Conservation (phyloP, 2,113 vertebrate species). For the Anolis carolinensis region DNA sequence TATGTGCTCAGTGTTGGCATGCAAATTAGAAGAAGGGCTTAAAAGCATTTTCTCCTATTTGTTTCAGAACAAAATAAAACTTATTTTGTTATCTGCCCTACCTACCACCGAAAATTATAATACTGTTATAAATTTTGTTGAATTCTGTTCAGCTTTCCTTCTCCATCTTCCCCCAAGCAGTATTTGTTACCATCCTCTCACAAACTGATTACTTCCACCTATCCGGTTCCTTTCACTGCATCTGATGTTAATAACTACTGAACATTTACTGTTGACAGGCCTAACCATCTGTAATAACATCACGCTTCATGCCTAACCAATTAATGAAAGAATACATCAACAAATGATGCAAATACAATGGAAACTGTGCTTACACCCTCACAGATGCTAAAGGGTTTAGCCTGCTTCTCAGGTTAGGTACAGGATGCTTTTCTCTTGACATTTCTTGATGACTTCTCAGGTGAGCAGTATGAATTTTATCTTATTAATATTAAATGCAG, state of each 20-base stretch:
- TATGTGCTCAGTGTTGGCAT: neutral
- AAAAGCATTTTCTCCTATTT: neutral
- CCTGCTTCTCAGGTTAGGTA: too few species aligned
- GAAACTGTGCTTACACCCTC: neutral
- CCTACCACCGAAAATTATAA: neutral
- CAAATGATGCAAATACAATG: neutral
- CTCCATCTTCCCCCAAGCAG: neutral
- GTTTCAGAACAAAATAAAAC: neutral
- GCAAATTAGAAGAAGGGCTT: neutral
- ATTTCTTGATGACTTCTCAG: neutral
- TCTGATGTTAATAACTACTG: neutral
- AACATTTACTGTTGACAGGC: neutral
- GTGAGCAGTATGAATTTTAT: neutral
- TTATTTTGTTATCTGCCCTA: neutral
- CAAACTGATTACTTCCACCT: neutral
- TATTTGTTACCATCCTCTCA: neutral
- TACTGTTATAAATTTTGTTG: neutral
- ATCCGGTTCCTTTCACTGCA: neutral
- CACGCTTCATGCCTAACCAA: neutral
- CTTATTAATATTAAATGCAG: neutral
- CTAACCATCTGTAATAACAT: neutral
- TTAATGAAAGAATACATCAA: neutral
- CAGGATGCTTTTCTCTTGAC: conserved; percentile 4
- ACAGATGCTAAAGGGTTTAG: neutral
- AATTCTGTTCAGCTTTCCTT: neutral